Base-by-base conservation (phyloP, 2,113 vertebrate species). In the Eubucco bourcierii region DNA sequence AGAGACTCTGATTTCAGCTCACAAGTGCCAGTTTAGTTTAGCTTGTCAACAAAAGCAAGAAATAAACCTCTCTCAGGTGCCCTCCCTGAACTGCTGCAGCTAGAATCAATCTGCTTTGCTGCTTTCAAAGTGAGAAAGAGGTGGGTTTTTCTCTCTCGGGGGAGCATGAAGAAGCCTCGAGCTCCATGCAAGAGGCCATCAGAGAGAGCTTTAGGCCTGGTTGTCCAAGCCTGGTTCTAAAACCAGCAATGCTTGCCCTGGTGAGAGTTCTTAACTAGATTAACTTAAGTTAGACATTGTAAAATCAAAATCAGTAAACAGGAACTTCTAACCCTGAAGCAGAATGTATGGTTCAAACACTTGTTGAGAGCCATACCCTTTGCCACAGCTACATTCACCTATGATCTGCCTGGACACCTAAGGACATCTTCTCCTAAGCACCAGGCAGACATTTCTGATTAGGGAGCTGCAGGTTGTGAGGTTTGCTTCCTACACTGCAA, bases 1-100 rank as follows among this genome's bases (percentile, higher is more conserved):
- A 82, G 44, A 86, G 52, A 19, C 63, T 85, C 56, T 1, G 1
- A 56, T 79, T 88, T 72, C 83, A 80, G 80, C 80, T 71, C 53
- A 58, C 81, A 66, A 87, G 66, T n/a, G 53, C 71, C 66, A 34
- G 15, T 84, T 91, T 74, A 60, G 87, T 59, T 92, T 46, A 91
- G 50, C 81, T 90, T 89, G 91, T 92, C 92, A 78, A 60, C 66
- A 71, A 55, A 77, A 55, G 81, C 47, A 88, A 52, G 50, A 90
- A 95, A 80, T 71, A 81, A 86, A 77, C 63, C 73, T 31, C n/a
- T 58, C 52, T 39, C 63, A 67, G 53, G 88, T 80, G 87, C 28
- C 15, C 56, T 80, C 31, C 72, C 65, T 0, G 0, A 52, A 56
- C n/a, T 28, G 55, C 52, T 52, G 66, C 84, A 81, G 92, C 87